Evolutionary conservation across 2,888 invertebrate species (phyloP).

Genomic region (Mythimna pallens): DNA sequence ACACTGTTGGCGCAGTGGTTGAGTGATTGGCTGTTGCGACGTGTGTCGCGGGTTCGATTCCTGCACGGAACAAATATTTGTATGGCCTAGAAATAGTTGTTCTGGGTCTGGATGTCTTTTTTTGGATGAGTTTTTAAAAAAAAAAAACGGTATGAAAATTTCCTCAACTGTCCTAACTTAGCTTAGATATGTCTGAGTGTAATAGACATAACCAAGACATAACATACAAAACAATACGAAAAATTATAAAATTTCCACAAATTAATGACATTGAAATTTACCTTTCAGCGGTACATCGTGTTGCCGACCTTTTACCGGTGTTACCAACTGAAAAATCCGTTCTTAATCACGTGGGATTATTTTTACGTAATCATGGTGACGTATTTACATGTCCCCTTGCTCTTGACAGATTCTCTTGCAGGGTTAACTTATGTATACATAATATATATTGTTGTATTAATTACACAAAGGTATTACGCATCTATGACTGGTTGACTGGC

Average conservation of each 20-base stretch:
- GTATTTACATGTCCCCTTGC: slow-evolving; percentile 22
- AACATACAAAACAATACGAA: background rate
- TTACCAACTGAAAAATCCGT: slow-evolving; percentile 19
- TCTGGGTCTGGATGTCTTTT: background rate
- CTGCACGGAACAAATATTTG: too few species aligned
- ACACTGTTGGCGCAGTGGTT: too few species aligned
- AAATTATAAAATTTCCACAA: background rate
- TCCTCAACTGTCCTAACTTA: too few species aligned
- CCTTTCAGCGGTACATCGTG: background rate
- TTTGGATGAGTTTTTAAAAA: too few species aligned
- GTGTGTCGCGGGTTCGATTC: too few species aligned
- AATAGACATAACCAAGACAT: background rate
- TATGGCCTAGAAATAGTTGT: background rate
- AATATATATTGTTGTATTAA: background rate
- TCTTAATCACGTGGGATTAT: slow-evolving; percentile 28
- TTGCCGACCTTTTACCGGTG: background rate
- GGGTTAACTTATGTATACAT: slow-evolving; percentile 1
- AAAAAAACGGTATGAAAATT: too few species aligned
- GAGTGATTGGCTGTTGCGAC: too few species aligned
- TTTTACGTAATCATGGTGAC: slow-evolving; percentile 27
- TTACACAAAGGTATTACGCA: too few species aligned
- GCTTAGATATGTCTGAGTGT: too few species aligned
- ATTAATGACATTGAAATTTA: background rate
- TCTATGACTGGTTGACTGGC: too few species aligned
- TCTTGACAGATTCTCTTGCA: slow-evolving; percentile 40